phyloP scores from a whole-genome alignment of 2,797 vertebrate species.

The Margarornis squamiger region DNA sequence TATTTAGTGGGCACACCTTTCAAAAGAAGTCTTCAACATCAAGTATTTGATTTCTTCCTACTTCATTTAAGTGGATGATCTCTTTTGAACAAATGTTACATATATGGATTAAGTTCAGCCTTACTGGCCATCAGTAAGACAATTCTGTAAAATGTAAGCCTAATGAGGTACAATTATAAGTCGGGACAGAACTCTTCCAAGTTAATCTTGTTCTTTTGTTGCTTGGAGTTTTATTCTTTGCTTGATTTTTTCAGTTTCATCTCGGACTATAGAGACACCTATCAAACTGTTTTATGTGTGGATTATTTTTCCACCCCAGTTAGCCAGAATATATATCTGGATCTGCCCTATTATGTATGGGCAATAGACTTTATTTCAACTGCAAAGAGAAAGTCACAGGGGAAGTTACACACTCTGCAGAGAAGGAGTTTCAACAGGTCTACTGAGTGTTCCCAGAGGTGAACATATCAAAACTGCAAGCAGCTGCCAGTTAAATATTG shows the following conservation, averaged over 20 bases:
- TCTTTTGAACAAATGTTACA: background rate
- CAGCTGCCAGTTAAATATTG: slow-evolving; percentile 9
- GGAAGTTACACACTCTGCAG: slow-evolving; percentile 73
- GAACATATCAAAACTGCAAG: slow-evolving; percentile 40
- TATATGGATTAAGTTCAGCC: background rate
- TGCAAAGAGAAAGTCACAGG: slow-evolving; percentile 69
- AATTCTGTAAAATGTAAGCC: background rate
- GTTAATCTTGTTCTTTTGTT: background rate
- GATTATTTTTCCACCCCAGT: background rate
- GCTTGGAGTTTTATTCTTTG: background rate
- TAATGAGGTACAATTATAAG: background rate
- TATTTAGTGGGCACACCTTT: background rate
- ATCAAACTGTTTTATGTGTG: background rate
- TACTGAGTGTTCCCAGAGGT: slow-evolving; percentile 53
- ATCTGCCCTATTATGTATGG: background rate
- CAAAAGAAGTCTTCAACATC: background rate
- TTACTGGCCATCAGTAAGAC: background rate
- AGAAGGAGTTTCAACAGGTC: slow-evolving; percentile 35
- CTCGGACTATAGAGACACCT: background rate
- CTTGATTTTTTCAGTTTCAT: slow-evolving; percentile 6
- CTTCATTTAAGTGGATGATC: background rate
- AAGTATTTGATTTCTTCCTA: background rate
- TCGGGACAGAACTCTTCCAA: background rate
- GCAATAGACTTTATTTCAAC: slow-evolving; percentile 54
- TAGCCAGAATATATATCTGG: background rate